A percentile compares a stretch with the other conserved stretches of the same genome.
These are phyloP conservation scores for Urophycis tenuis DNA, from an alignment of 2,797 vertebrate genomes.

Conservation along the genomic window DNA sequence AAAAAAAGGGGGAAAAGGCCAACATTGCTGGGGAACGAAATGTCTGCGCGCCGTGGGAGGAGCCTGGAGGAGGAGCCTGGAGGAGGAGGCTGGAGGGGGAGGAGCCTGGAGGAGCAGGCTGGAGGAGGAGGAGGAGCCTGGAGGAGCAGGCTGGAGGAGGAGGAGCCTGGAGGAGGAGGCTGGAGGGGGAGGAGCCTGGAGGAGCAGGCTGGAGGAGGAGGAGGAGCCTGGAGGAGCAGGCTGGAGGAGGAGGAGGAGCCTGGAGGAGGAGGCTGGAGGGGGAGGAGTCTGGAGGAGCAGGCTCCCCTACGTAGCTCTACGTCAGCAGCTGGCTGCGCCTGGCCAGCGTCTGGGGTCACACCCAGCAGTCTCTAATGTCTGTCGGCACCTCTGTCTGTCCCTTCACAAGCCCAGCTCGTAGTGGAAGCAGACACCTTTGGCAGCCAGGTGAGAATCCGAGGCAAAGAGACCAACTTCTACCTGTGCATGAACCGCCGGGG, in stretches of 20 bases:
- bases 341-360: not conserved
- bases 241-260: too few relatives aligned
- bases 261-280: not conserved
- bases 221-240: too few relatives aligned
- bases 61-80: not conserved
- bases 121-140: not conserved
- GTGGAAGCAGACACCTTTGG: conserved; percentile 82
- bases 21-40: not conserved
- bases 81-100: not conserved
- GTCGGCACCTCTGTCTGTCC: conserved; percentile 73
- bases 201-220: not conserved
- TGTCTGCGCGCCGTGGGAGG: not conserved
- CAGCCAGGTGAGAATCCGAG: conserved; percentile 80
- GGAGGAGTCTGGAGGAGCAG: too few relatives aligned
- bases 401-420: conserved; percentile 83
- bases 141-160: not conserved
- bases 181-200: too few relatives aligned
- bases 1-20: not conserved
- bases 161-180: too few relatives aligned
- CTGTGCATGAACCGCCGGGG: conserved; percentile 80
- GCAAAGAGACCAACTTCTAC: conserved; percentile 79
- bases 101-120: not conserved
- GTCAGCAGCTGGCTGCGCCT: not conserved
- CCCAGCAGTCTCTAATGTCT: conserved; percentile 62
- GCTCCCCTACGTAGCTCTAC: too few relatives aligned